Evolutionary conservation across 2,888 invertebrate species (phyloP), one percentile per base, ranked within the genome.

Genomic region (Platerodrilus igneus): DNA sequence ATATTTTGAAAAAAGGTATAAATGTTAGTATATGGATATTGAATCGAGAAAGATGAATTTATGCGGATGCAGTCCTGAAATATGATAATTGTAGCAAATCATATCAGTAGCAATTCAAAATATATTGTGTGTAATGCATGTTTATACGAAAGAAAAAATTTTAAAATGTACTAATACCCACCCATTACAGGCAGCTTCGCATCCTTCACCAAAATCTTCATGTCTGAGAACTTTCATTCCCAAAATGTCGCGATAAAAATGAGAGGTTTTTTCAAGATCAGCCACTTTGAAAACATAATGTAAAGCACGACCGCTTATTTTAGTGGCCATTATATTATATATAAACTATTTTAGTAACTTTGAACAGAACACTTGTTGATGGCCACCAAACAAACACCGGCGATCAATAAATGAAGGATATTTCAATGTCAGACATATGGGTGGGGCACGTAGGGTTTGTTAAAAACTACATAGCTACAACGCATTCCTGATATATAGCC

Each of bases 111-210:
- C 6, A 8, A 39, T 28, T 25, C 11, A 27, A 32, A 21, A 27
- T 33, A 41, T 34, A 29, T 22, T 27, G 8, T 33, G 25, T 34
- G 27, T 38, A 25, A 21, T 45, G n/a, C n/a, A n/a, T n/a, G n/a
- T n/a, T n/a, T n/a, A n/a, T n/a, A n/a, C n/a, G n/a, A n/a, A n/a
- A 32, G 34, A 22, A 20, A 28, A 34, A 38, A 31, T 34, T 39
- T n/a, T n/a, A n/a, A n/a, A n/a, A n/a, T n/a, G n/a, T n/a, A n/a
- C n/a, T n/a, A n/a, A n/a, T 46, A 61, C 67, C 67, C 71, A 93
- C 93, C 96, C 97, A 77, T 97, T 97, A 67, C 97, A 99, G 30
- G 91, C 78, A 11, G 97, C 97, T 62, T 93, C 90, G 70, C 97
- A 99, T 2, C 95, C 96, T 67, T 95, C 88, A 46, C 83, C 81